Evolutionary conservation across 2,113 vertebrate genomes (phyloP), one percentile per base, ranked within the genome.

Genomic region (Nyctibius bracteatus): DNA sequence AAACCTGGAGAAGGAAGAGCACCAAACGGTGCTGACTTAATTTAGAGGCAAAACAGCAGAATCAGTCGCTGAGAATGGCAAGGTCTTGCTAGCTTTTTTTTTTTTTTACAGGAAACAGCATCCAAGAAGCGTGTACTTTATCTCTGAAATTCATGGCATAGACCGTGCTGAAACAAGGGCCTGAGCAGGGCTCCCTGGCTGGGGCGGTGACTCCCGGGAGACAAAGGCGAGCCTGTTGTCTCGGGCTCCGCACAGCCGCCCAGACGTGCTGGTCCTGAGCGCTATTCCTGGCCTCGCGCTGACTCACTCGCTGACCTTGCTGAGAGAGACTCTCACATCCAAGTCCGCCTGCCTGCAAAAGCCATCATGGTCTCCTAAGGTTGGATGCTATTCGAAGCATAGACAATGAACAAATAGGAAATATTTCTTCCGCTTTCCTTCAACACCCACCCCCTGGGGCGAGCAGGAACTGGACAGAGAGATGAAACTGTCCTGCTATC

Each of bases 181-280:
- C 55, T 73, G 92, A 94, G 87, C 41, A 22, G 71, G 41, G 71
- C 59, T 84, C 46, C 37, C 68, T 62, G 39, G 62, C 58, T 0
- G 1, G 63, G 63, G 51, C 7, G 30, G 75, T 61, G 66, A 15
- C 66, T 85, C 68, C 39, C 6, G 5, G 57, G 70, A 81, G 54
- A 96, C 95, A 96, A 96, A 96, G 92, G 43, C n/a, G 67, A 49
- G 88, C 39, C 88, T 96, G 93, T 95, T 95, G 92, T 96, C 94
- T 88, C 92, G 81, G 79, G 88, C 86, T 13, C 70, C 35, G 13
- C 31, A 4, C 25, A 87, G 81, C 37, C 49, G 5, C 71, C 22
- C 75, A 51, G 52, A 52, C 59, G 1, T 5, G 81, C 81, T 57
- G 81, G 43, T 96, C 88, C 92, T 63, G 35, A 19, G 55, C 1